phyloP scores from a whole-genome alignment of 2,797 vertebrate genomes.

The Pangasius mekongensis region DNA sequence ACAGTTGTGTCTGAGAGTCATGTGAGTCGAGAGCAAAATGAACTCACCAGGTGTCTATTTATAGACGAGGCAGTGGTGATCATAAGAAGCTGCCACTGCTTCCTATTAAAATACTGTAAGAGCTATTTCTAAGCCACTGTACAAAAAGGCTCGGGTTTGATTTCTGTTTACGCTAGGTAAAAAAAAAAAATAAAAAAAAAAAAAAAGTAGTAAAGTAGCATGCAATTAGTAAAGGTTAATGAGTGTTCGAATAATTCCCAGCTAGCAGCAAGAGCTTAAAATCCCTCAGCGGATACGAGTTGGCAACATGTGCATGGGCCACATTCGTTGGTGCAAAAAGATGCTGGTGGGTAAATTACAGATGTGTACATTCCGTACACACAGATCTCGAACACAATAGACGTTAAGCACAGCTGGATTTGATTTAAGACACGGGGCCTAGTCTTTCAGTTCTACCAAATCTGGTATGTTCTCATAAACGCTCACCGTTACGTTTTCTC shows the following conservation, averaged over 20 bases:
- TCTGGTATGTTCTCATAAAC: not conserved
- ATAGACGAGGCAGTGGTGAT: conserved; percentile 31
- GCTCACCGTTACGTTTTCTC: not conserved
- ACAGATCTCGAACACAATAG: not conserved
- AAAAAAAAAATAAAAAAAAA: conserved; percentile 29
- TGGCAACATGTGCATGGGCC: conserved; percentile 51
- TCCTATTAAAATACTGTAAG: conserved; percentile 51
- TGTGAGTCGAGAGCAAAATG: not conserved
- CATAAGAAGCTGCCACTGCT: conserved; percentile 19
- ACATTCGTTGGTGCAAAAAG: conserved; percentile 33
- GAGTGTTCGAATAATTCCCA: conserved; percentile 47
- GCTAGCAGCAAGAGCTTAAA: conserved; percentile 44
- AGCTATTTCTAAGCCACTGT: conserved; percentile 43
- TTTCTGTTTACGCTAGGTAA: conserved; percentile 38
- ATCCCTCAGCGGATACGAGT: conserved; percentile 45
- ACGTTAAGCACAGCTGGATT: not conserved
- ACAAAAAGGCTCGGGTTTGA: conserved; percentile 43
- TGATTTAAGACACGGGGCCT: conserved; percentile 17
- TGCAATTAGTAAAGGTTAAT: conserved; percentile 59
- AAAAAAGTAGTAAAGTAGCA: conserved; percentile 37
- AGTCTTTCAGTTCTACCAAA: not conserved
- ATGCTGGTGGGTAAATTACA: conserved; percentile 32
- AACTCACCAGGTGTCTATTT: conserved; percentile 35
- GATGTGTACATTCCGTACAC: conserved; percentile 1
- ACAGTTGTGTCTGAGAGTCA: not conserved